These are phyloP conservation scores for Muschampia plurimacula DNA, from an alignment of 2,888 invertebrate genomes.

Conservation along the genomic window DNA sequence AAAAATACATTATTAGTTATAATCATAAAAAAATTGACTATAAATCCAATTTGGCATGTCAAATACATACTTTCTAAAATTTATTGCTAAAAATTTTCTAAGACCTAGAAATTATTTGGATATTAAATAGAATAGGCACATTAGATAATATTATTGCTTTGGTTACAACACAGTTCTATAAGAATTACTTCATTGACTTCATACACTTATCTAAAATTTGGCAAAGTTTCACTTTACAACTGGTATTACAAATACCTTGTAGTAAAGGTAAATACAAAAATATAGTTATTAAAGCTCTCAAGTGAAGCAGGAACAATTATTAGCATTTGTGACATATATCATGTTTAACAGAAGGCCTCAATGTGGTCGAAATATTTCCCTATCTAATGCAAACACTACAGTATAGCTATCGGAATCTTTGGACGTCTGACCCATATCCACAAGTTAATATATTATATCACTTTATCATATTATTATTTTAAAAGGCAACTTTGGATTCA, in stretches of 20 bases:
- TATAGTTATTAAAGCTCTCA: slow-evolving; percentile 70
- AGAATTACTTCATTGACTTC: slow-evolving; percentile 65
- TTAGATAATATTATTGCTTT: slow-evolving; percentile 81
- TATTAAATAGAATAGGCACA: slow-evolving; percentile 75
- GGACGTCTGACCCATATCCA: slow-evolving; percentile 76
- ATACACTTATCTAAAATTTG: slow-evolving; percentile 78
- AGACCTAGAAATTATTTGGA: slow-evolving; percentile 72
- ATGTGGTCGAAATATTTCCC: slow-evolving; percentile 58
- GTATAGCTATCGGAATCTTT: slow-evolving; percentile 73
- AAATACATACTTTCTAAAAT: slow-evolving; percentile 44
- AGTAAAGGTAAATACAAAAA: slow-evolving; percentile 74
- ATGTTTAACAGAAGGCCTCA: slow-evolving; percentile 65
- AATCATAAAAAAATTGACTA: slow-evolving; percentile 47
- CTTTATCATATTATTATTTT: slow-evolving; percentile 74
- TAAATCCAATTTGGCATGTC: slow-evolving; percentile 51
- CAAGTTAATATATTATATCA: slow-evolving; percentile 70
- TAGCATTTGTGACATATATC: slow-evolving; percentile 59
- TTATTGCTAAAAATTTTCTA: slow-evolving; percentile 54
- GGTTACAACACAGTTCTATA: slow-evolving; percentile 80
- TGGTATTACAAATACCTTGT: slow-evolving; percentile 62
- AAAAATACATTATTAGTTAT: slow-evolving; percentile 39
- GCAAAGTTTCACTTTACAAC: slow-evolving; percentile 72
- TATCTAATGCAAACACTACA: slow-evolving; percentile 77
- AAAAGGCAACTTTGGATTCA: slow-evolving; percentile 83
- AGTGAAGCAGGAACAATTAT: slow-evolving; percentile 69